These are phyloP conservation scores for Rhagophthalmus giganteus DNA, from an alignment of 2,888 invertebrate genomes.

Conservation along the genomic window DNA sequence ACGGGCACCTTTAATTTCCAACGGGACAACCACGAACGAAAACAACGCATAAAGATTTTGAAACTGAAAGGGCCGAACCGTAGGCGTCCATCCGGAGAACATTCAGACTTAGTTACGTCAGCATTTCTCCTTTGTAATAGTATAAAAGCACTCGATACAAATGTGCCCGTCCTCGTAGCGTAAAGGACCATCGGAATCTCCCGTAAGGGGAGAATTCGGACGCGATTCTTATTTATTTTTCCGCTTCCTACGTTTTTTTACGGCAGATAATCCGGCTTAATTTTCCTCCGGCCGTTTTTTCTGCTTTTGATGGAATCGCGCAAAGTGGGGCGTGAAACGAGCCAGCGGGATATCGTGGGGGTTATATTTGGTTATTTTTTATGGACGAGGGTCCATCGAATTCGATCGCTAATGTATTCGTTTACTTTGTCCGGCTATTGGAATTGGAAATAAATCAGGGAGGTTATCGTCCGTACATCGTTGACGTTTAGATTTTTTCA, in stretches of 20 bases:
- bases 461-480: constrained; percentile 23
- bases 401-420: constrained; percentile 29
- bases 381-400: constrained; percentile 25
- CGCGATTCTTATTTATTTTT: constrained; percentile 55
- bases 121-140: constrained; percentile 19
- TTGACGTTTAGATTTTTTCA: background rate
- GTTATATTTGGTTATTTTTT: constrained; percentile 31
- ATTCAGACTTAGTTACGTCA: constrained; percentile 22
- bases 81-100: constrained; percentile 28
- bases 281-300: constrained; percentile 44
- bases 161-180: constrained; percentile 23
- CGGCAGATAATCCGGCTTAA: constrained; percentile 53
- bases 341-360: constrained; percentile 28
- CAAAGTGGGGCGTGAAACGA: constrained; percentile 34
- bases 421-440: constrained; percentile 26
- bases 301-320: constrained; percentile 29
- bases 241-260: constrained; percentile 50
- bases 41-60: constrained; percentile 8
- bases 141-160: constrained; percentile 25
- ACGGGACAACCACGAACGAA: constrained; percentile 11
- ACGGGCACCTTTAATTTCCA: constrained; percentile 20
- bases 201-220: constrained; percentile 26
- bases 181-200: constrained; percentile 13
- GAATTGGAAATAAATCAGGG: constrained; percentile 24
- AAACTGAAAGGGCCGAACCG: constrained; percentile 16